Percentiles rank a stretch among this genome's conserved stretches.
These are phyloP conservation scores for human DNA, from an alignment of 2,113 vertebrate genomes.

Conservation along the genomic window DNA sequence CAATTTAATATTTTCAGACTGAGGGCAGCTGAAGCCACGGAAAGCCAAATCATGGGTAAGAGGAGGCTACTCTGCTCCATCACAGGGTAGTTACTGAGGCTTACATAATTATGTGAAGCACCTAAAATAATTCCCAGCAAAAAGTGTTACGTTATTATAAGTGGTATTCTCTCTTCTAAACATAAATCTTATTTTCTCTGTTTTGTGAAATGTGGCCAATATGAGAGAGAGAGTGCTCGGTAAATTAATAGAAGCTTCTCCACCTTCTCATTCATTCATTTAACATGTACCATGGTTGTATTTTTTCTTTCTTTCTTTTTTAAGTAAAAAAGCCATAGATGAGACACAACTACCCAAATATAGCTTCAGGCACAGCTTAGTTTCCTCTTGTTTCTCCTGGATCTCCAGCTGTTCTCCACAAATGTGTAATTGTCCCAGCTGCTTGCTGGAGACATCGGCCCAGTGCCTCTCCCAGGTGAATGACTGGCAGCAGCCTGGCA, in stretches of 20 bases:
- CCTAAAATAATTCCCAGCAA: neutral
- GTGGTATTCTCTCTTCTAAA: neutral
- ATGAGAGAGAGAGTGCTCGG: neutral
- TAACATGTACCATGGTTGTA: neutral
- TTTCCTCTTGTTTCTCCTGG: neutral
- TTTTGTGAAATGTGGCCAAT: constrained; percentile 5
- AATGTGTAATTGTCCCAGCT: constrained; percentile 50
- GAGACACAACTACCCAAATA: neutral
- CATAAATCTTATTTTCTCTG: neutral
- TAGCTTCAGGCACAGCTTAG: constrained; percentile 50
- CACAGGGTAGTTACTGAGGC: neutral
- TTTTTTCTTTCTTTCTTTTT: neutral
- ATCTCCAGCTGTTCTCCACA: constrained; percentile 57
- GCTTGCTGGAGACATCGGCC: neutral
- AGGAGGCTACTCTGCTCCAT: neutral
- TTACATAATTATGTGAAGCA: neutral
- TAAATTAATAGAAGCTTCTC: neutral
- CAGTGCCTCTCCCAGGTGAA: neutral
- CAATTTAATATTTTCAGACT: neutral
- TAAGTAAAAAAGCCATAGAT: neutral
- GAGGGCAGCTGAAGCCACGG: neutral
- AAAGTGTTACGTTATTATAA: neutral
- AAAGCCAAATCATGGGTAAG: neutral
- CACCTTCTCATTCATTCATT: neutral
- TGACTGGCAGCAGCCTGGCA: constrained; percentile 60